phyloP scores from a whole-genome alignment of 2,888 invertebrate genomes.

The Drosophila testacea region DNA sequence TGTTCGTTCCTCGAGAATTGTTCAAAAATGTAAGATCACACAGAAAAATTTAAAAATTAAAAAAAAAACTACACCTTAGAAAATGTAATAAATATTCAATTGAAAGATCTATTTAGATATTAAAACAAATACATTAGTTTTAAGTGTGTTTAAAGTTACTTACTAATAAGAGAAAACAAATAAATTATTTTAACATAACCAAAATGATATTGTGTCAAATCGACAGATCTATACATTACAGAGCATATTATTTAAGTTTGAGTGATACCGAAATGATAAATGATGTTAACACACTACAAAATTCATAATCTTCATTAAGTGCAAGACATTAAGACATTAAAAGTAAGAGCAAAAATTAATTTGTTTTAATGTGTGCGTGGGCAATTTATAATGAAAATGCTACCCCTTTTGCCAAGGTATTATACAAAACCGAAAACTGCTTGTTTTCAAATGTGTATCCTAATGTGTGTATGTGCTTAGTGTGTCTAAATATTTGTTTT shows the following conservation, averaged over 20 bases:
- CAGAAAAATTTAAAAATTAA: not conserved
- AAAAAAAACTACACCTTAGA: not conserved
- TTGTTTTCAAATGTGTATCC: not conserved
- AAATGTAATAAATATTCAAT: too few species aligned
- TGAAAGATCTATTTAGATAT: too few species aligned
- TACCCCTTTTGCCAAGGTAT: constrained; percentile 19
- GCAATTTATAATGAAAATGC: constrained; percentile 9
- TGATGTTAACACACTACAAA: constrained; percentile 1
- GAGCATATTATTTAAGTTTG: constrained; percentile 24
- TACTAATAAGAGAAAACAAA: too few species aligned
- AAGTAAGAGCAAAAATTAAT: not conserved
- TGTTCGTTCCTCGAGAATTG: too few species aligned
- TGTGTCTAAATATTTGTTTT: constrained; percentile 1
- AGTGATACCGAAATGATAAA: constrained; percentile 8
- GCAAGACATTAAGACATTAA: too few species aligned
- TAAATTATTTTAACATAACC: too few species aligned
- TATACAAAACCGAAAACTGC: not conserved
- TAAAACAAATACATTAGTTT: too few species aligned
- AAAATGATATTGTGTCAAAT: too few species aligned
- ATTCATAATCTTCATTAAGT: too few species aligned
- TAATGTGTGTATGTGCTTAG: not conserved
- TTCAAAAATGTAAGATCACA: too few species aligned
- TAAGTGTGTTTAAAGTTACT: too few species aligned
- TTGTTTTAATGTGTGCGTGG: constrained; percentile 6
- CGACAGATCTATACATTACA: too few species aligned